Evolutionary conservation across 2,113 vertebrate species (phyloP).

Genomic region (Oryzias celebensis): DNA sequence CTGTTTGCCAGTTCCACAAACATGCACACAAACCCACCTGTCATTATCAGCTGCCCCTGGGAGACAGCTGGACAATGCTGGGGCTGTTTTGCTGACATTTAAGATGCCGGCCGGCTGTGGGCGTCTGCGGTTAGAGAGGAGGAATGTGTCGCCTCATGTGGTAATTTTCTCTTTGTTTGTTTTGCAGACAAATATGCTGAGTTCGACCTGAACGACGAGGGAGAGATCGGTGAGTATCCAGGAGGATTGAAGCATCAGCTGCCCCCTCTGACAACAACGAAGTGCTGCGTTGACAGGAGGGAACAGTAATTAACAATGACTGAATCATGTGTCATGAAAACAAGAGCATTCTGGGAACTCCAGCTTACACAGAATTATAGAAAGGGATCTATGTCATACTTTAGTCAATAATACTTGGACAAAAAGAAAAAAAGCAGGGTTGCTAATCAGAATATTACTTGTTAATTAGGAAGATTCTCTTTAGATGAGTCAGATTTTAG

Average conservation of each 20-base stretch:
- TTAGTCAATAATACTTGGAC: too few relatives aligned
- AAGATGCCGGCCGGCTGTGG: slow-evolving; percentile 4
- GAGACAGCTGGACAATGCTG: slow-evolving; percentile 22
- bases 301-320: slow-evolving; percentile 59
- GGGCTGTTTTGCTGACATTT: slow-evolving; percentile 35
- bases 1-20: slow-evolving; percentile 13
- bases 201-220: slow-evolving; percentile 96
- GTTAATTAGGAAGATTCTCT: too few relatives aligned
- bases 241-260: slow-evolving; percentile 5
- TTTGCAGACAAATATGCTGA: slow-evolving; percentile 96
- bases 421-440: too few relatives aligned
- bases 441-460: too few relatives aligned
- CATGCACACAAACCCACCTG: slow-evolving; percentile 36
- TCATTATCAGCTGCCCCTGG: slow-evolving; percentile 47
- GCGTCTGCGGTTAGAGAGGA: not conserved
- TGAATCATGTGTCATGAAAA: slow-evolving; percentile 43
- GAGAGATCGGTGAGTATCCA: slow-evolving; percentile 92
- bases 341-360: slow-evolving; percentile 13
- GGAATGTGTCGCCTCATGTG: not conserved
- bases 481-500: too few relatives aligned
- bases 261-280: slow-evolving; percentile 27
- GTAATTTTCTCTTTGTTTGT: slow-evolving; percentile 38
- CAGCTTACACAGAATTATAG: too few relatives aligned
- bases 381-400: too few relatives aligned
- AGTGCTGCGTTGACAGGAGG: slow-evolving; percentile 15